Evolutionary conservation across 2,113 vertebrate genomes (phyloP), one percentile per base, ranked within the genome.

Genomic region (Pygoscelis antarcticus): DNA sequence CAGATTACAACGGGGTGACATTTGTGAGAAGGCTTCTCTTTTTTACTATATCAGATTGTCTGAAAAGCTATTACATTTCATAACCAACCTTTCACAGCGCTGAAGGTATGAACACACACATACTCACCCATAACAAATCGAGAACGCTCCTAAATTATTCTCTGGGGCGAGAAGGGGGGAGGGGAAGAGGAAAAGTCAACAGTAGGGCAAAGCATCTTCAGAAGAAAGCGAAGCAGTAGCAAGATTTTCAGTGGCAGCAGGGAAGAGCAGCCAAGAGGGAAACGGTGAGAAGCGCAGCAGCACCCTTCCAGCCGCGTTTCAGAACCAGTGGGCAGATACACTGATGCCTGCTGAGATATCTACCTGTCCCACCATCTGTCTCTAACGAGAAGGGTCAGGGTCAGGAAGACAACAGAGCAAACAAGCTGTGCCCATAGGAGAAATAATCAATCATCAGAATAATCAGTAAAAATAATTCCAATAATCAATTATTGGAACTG

Each of bases 251-350:
- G 25, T 16, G 42, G 32, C 10, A 30, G 29, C 10, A 58, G 9
- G 18, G 42, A 13, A 62, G 14, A 51, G 12, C 17, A 75, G 32
- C 32, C 83, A 64, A 74, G 36, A 79, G 13, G 11, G 19, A 61
- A 83, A 42, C 0, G 0, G 30, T 13, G 19, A 55, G 27, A 68
- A 68, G 23, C 1, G 0, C n/a, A 52, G 34, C 25, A 64, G 29
- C 89, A 55, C 32, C 20, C 27, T 61, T 49, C 23, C 42, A 58
- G n/a, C 18, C 47, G 32, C 1, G 0, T 21, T 61, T 70, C 46
- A 61, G 68, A 75, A 44, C 13, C 40, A 70, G 34, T 0, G 0
- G 10, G 16, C 23, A 55, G n/a, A 60, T 16, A 51, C 6, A 27
- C 29, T 25, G 29, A 23, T 10, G 16, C 13, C 30, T 60, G 7